These are phyloP conservation scores for Drosophila limbata DNA, from an alignment of 2,888 invertebrate species.

Conservation along the genomic window DNA sequence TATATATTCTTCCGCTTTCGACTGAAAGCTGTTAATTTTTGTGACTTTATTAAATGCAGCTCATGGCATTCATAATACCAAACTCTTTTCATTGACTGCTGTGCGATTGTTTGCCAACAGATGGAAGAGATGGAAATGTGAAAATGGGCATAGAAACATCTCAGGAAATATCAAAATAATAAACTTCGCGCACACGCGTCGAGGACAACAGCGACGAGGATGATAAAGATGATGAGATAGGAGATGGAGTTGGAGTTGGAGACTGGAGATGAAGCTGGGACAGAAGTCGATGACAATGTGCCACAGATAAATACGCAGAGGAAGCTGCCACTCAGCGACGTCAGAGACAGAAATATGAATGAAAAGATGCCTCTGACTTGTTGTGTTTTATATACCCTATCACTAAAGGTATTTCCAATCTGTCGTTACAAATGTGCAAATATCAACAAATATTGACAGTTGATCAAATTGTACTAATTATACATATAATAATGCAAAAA, in stretches of 20 bases:
- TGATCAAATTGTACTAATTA: no score
- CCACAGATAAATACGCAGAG: conserved; percentile 53
- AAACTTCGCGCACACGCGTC: conserved; percentile 58
- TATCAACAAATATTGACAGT: background rate
- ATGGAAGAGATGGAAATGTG: conserved; percentile 7
- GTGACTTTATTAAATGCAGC: conserved; percentile 55
- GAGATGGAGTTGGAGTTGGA: conserved; percentile 10
- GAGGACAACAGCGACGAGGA: conserved; percentile 31
- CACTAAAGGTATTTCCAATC: background rate
- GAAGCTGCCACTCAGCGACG: conserved; percentile 67
- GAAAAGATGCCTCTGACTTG: background rate
- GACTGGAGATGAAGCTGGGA: conserved; percentile 16
- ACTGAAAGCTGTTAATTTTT: conserved; percentile 29
- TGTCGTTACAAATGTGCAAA: background rate
- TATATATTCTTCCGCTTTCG: background rate
- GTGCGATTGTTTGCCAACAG: conserved; percentile 6
- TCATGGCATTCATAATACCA: conserved; percentile 30
- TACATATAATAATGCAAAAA: no score
- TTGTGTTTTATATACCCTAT: background rate
- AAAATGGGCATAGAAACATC: conserved; percentile 56
- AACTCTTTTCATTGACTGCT: conserved; percentile 48
- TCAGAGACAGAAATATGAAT: conserved; percentile 41
- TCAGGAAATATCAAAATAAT: conserved; percentile 70
- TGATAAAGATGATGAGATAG: conserved; percentile 47
- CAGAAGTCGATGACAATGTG: conserved; percentile 35